Evolutionary conservation across 2,888 invertebrate species (phyloP).

Genomic region (Tryphoninae sp.): DNA sequence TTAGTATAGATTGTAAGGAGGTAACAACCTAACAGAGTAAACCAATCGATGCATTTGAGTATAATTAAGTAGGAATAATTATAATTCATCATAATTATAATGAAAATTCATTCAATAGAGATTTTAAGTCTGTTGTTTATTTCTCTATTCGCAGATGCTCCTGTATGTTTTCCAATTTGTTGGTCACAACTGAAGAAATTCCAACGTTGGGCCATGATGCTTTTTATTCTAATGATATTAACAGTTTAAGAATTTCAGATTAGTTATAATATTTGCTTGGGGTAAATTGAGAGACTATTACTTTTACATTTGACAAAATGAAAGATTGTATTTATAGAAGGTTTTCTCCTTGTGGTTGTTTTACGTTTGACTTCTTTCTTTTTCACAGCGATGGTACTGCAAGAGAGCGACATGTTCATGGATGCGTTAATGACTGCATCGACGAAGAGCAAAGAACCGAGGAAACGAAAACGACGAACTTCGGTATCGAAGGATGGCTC

Average conservation of each 20-base stretch:
- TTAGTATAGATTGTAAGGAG: not conserved
- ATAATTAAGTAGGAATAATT: not conserved
- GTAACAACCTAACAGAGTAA: not conserved
- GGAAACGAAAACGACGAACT: conserved; percentile 90
- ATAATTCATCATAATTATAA: not conserved
- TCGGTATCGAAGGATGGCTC: conserved; percentile 87
- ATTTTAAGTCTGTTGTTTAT: not conserved
- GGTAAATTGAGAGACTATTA: conserved; percentile 39
- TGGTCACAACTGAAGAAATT: not conserved
- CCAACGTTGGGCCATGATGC: not conserved
- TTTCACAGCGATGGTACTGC: conserved; percentile 86
- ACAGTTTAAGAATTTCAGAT: conserved; percentile 10
- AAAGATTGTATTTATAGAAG: not conserved
- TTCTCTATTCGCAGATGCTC: conserved; percentile 1
- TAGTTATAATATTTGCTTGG: conserved; percentile 33
- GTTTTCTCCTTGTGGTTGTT: not conserved
- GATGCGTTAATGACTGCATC: conserved; percentile 94
- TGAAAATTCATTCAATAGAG: not conserved
- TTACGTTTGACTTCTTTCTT: not conserved
- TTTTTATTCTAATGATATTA: not conserved
- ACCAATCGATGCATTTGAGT: not conserved
- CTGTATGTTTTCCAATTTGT: not conserved
- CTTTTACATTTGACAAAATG: not conserved
- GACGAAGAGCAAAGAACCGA: conserved; percentile 87
- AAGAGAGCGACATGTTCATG: conserved; percentile 97